Evolutionary conservation across 2,113 vertebrate species (phyloP), one percentile per base, ranked within the genome.

Genomic region (Sisor rabdophorus): DNA sequence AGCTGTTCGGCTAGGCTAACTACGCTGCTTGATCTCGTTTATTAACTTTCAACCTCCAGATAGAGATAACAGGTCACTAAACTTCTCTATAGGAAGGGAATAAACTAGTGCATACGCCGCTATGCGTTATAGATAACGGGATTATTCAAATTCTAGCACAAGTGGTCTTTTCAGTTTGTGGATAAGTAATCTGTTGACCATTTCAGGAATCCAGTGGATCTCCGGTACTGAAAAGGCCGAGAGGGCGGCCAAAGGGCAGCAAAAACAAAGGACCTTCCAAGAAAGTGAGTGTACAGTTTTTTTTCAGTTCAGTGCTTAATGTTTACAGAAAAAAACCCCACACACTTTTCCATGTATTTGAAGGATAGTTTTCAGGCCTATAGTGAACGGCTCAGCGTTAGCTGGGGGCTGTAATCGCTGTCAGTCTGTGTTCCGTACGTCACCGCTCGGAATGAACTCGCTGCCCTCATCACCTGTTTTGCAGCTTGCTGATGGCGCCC

Each of bases 211-310:
- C 71, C 19, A 71, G 71, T 60, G 81, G 75, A 48, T 83, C 78
- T 4, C 81, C 81, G 19, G 79, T 55, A 75, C 47, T 59, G 10
- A 83, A 83, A 65, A 80, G 71, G 58, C 75, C 81, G 28, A 80
- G 81, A 78, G 81, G 81, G 32, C 75, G 81, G 47, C 81, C 81
- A 60, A 83, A 83, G 69, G 81, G 81, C 50, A 83, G 81, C 78
- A 83, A 80, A 75, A 83, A 83, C 56, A 83, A 83, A 67, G 78
- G 78, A 16, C 75, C 78, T 26, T 58, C 78, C 71, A 83, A 83
- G 75, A 80, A 44, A 71, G 81, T 83, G 59, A 77, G 81, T 26
- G 8, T 11, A 32, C 20, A 69, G 16, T 52, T 69, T 52, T 69
- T 52, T 52, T 48, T 26, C 3, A 16, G 59, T 50, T 54, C 11